Evolutionary conservation across 2,113 vertebrate genomes (phyloP).

Genomic region (Odocoileus virginianus): DNA sequence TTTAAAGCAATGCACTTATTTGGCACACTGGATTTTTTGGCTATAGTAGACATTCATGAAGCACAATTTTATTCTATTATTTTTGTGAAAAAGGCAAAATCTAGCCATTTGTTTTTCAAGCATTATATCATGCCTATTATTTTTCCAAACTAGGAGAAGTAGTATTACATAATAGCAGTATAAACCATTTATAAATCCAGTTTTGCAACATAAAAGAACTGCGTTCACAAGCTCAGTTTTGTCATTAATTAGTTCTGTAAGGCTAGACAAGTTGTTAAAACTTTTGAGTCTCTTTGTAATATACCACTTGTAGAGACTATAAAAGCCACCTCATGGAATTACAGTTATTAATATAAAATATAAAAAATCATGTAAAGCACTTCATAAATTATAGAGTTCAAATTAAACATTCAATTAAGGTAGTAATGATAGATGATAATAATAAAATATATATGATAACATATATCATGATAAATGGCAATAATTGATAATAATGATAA

Average conservation of each 20-base stretch:
- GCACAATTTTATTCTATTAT: not conserved
- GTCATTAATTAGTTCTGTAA: not conserved
- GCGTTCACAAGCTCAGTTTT: not conserved
- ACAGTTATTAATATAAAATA: not conserved
- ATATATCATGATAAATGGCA: too few relatives aligned
- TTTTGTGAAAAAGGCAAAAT: not conserved
- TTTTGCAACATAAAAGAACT: not conserved
- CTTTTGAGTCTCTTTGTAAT: not conserved
- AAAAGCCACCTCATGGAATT: not conserved
- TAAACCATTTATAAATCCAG: not conserved
- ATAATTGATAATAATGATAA: too few relatives aligned
- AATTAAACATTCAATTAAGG: not conserved
- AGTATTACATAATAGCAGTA: not conserved
- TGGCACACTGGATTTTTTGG: not conserved
- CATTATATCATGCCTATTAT: not conserved
- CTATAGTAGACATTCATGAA: not conserved
- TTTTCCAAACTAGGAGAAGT: not conserved
- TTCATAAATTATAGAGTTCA: not conserved
- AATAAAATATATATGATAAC: too few relatives aligned
- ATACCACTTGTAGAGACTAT: not conserved
- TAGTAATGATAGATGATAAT: not conserved
- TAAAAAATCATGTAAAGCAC: not conserved
- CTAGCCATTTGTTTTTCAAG: not conserved
- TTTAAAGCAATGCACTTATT: not conserved
- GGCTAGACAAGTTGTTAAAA: not conserved